Evolutionary conservation across 2,888 invertebrate genomes (phyloP), one percentile per base, ranked within the genome.

Genomic region (Lithophane socia): DNA sequence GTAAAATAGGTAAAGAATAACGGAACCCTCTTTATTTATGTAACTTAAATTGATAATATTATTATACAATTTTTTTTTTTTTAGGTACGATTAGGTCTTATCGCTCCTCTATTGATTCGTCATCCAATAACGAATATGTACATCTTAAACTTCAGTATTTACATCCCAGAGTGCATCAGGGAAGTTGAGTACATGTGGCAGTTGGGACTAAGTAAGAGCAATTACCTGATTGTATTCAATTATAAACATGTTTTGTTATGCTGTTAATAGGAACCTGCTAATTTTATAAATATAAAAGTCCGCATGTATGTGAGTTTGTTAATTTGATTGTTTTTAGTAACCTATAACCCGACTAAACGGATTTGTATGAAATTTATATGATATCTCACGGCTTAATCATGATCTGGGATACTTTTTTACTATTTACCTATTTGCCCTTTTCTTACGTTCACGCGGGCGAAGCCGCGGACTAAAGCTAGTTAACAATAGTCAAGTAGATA

Each of bases 131-230:
- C 98, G 0, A 97, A 97, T 87, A 96, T 97, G 88, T 98, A 98
- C 83, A 94, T 97, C 5, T 96, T 98, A 0, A 98, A 98, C 93
- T 98, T 98, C 87, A 98, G 98, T 93, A 96, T 97, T 2, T 98
- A 97, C 72, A 97, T 98, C 71, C 94, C 96, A 1, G 98, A 98
- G 93, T 97, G 98, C 72, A 98, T 98, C 61, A 97, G 98, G 82
- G 99, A 99, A 95, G 97, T 98, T 0, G 98, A 98, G 91, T 98
- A 98, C 89, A 98, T 99, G 97, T 97, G 98, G 94, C 98, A 98
- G 92, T 95, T 98, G 82, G 97, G 97, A 60, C 94, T 98, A 70
- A 94, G 97, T 97, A 93, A 94, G 94, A 92, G 73, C 10, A 37
- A 24, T 61, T 24, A 61, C 10, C 8, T 47, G 21, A 49, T 49